Percentiles rank a stretch among this genome's conserved stretches.
phyloP scores from a whole-genome alignment of 2,797 vertebrate species.

The Hirundo rustica region DNA sequence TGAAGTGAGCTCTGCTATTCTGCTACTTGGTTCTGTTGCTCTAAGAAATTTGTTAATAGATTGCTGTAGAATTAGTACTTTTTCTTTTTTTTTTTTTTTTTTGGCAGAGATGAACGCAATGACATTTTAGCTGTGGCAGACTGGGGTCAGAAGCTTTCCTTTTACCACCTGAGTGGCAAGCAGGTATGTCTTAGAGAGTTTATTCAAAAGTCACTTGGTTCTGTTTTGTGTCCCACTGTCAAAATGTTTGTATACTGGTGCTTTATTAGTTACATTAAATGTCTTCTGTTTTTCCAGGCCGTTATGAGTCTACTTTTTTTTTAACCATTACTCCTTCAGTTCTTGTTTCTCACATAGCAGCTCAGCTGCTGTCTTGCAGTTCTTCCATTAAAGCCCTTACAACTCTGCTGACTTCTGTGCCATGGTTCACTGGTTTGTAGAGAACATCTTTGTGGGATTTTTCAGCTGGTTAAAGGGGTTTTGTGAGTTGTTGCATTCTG shows the following conservation, averaged over 20 bases:
- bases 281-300: neutral
- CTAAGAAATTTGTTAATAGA: neutral
- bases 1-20: neutral
- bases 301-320: neutral
- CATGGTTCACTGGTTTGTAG: neutral
- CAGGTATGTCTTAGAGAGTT: slow-evolving; percentile 80
- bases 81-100: neutral
- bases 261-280: neutral
- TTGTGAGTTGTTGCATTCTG: neutral
- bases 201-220: neutral
- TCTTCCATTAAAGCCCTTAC: neutral
- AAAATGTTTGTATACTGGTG: neutral
- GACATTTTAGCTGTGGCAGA: slow-evolving; percentile 96
- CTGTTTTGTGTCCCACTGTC: neutral
- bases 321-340: neutral
- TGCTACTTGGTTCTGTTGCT: neutral
- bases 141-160: slow-evolving; percentile 96
- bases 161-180: slow-evolving; percentile 98
- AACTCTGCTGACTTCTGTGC: neutral
- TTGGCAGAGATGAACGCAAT: slow-evolving; percentile 91
- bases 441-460: neutral
- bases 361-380: neutral
- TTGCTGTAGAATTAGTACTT: neutral
- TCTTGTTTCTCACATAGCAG: neutral
- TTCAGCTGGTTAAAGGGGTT: neutral